These are phyloP conservation scores for Drosophila ambigua DNA, from an alignment of 1,140 invertebrate species.

Conservation along the genomic window DNA sequence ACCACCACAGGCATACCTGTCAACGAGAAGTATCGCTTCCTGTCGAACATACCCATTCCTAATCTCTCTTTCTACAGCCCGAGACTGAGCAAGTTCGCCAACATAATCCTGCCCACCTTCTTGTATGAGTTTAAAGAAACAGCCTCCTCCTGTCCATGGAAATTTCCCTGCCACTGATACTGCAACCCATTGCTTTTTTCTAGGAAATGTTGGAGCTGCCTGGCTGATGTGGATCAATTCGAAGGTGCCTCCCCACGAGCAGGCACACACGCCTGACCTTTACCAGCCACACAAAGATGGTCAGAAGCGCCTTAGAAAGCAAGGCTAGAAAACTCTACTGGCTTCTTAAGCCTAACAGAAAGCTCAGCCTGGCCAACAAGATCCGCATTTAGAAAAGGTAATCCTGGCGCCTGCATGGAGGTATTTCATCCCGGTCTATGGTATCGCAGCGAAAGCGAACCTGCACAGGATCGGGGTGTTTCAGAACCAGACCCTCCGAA, in stretches of 20 bases:
- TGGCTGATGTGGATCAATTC: conserved; percentile 58
- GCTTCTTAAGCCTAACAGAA: too few species aligned
- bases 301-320: too few species aligned
- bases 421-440: too few species aligned
- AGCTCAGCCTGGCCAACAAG: too few species aligned
- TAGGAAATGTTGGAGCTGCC: conserved; percentile 70
- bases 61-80: conserved; percentile 1
- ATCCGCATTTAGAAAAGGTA: too few species aligned
- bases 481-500: too few species aligned
- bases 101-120: conserved; percentile 69
- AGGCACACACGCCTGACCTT: conserved; percentile 12
- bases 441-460: too few species aligned
- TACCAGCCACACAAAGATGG: too few species aligned
- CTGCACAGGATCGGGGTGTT: too few species aligned
- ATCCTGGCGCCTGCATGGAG: too few species aligned
- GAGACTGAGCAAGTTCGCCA: conserved; percentile 37
- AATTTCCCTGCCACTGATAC: neutral
- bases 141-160: neutral
- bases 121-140: conserved; percentile 72
- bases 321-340: too few species aligned
- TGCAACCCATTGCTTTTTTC: neutral
- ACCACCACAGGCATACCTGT: conserved; percentile 81
- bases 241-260: conserved; percentile 33
- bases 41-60: too few species aligned
- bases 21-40: conserved; percentile 69